Conservation (phyloP, 1,140 invertebrate genomes). For the Cyclargus thomasi region DNA sequence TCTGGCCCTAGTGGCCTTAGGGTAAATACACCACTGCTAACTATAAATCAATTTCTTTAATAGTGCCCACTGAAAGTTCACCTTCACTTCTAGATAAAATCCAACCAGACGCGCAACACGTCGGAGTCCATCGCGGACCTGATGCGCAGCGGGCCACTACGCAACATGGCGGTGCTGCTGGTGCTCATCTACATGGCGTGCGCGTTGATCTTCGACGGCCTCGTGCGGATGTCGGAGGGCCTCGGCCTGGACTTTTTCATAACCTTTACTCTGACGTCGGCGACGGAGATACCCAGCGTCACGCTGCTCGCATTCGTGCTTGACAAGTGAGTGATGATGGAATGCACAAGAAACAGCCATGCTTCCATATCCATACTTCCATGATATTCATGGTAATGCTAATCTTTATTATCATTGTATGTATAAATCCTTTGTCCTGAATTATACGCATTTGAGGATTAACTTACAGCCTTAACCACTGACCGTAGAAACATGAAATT, state of each 20-base stretch:
- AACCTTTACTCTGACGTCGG: constrained; percentile 81
- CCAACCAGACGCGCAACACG: constrained; percentile 50
- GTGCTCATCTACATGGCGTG: constrained; percentile 76
- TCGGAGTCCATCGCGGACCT: constrained; percentile 75
- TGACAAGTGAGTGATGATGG: constrained; percentile 75
- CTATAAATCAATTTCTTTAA: too few relatives aligned
- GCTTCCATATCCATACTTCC: too few relatives aligned
- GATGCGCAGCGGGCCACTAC: constrained; percentile 75
- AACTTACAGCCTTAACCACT: too few relatives aligned
- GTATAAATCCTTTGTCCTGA: too few relatives aligned
- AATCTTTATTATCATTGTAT: too few relatives aligned
- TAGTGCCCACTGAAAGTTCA: too few relatives aligned
- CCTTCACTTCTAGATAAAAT: constrained; percentile 41
- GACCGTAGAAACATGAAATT: too few relatives aligned
- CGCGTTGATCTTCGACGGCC: constrained; percentile 81
- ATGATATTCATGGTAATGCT: too few relatives aligned
- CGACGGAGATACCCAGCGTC: constrained; percentile 83
- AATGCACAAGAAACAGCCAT: neutral
- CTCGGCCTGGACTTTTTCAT: constrained; percentile 81
- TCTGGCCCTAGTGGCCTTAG: too few relatives aligned
- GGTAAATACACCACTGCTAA: too few relatives aligned
- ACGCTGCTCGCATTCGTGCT: constrained; percentile 79
- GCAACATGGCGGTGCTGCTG: constrained; percentile 76
- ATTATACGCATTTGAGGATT: too few relatives aligned
- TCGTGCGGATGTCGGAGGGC: constrained; percentile 79